Conservation (phyloP, 1,140 invertebrate genomes). For the Zaprionus capensis region DNA sequence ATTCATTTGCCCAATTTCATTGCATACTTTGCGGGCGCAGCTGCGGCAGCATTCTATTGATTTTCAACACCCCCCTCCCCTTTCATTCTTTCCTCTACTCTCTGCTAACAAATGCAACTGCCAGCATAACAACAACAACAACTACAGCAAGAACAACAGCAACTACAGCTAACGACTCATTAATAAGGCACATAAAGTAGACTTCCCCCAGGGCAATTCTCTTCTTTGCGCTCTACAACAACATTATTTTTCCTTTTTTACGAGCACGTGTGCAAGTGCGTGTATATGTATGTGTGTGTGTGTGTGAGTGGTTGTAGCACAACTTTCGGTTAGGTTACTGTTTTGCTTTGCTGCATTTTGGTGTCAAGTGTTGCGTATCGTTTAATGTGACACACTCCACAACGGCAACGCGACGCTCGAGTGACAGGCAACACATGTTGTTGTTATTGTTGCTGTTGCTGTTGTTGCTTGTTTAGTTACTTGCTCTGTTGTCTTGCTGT, state of each 20-base stretch:
- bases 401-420: conserved; percentile 9
- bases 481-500: conserved; percentile 2
- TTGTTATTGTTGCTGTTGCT: conserved; percentile 8
- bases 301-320: conserved; percentile 27
- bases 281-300: conserved; percentile 1
- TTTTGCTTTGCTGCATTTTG: conserved; percentile 60
- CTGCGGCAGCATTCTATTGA: conserved; percentile 39
- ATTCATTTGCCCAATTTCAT: conserved; percentile 59
- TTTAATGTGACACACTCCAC: conserved; percentile 78
- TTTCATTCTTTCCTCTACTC: too few relatives aligned
- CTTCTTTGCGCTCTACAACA: conserved; percentile 26
- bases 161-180: conserved; percentile 50
- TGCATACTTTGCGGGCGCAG: conserved; percentile 54
- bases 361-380: conserved; percentile 81
- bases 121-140: conserved; percentile 17
- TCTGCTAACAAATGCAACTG: too few relatives aligned
- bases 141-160: background rate
- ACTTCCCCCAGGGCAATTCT: conserved; percentile 35
- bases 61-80: conserved; percentile 14
- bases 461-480: conserved; percentile 11
- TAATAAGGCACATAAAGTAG: conserved; percentile 51
- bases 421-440: conserved; percentile 72
- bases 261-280: background rate
- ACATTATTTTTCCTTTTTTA: conserved; percentile 10
- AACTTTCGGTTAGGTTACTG: conserved; percentile 38